These are phyloP conservation scores for Ancistrus triradiatus DNA, from an alignment of 2,113 vertebrate species.

Conservation along the genomic window DNA sequence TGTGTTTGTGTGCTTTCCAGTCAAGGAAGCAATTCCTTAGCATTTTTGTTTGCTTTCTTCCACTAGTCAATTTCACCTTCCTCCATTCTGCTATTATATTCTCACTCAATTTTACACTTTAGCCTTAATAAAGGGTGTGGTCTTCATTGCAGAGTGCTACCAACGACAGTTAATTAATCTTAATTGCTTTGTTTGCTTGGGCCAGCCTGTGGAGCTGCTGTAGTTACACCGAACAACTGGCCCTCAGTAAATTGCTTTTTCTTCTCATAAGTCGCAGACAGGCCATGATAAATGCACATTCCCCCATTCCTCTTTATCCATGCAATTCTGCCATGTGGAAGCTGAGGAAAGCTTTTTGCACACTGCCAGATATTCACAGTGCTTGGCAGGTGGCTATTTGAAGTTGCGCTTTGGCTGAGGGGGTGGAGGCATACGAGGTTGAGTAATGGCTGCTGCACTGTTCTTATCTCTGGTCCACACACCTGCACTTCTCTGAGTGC, in stretches of 20 bases:
- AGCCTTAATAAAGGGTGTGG: too few relatives aligned
- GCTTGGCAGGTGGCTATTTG: slow-evolving; percentile 64
- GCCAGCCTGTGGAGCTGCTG: not conserved
- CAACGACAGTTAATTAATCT: too few relatives aligned
- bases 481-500: slow-evolving; percentile 69
- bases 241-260: not conserved
- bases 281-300: slow-evolving; percentile 55
- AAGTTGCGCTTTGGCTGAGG: slow-evolving; percentile 58
- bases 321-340: slow-evolving; percentile 56
- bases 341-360: slow-evolving; percentile 53
- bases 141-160: too few relatives aligned
- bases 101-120: too few relatives aligned
- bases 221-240: not conserved
- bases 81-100: too few relatives aligned
- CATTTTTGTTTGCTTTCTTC: too few relatives aligned
- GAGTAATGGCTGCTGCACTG: slow-evolving; percentile 72
- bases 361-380: slow-evolving; percentile 52
- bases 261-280: not conserved
- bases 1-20: too few relatives aligned
- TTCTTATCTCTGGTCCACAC: slow-evolving; percentile 70
- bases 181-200: slow-evolving; percentile 24
- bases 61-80: too few relatives aligned
- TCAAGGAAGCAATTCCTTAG: too few relatives aligned
- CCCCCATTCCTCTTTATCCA: slow-evolving; percentile 53
- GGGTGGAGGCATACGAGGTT: too few relatives aligned